phyloP scores from a whole-genome alignment of 2,888 invertebrate genomes.

The Allophyes oxyacanthae region DNA sequence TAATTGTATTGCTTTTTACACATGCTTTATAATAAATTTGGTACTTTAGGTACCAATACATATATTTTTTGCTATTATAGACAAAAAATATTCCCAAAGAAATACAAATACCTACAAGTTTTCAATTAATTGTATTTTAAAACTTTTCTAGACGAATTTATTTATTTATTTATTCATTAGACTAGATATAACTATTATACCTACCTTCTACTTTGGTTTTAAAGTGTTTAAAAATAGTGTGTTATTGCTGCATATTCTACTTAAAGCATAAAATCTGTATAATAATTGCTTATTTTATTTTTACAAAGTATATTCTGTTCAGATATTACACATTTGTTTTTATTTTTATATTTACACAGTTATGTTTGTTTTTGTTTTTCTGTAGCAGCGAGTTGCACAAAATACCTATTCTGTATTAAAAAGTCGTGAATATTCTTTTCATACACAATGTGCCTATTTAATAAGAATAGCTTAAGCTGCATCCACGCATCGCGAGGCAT shows the following conservation, averaged over 20 bases:
- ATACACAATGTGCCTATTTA: no score
- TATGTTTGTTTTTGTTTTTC: conserved; percentile 3
- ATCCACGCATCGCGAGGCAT: no score
- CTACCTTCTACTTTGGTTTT: conserved; percentile 72
- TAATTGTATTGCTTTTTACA: neutral
- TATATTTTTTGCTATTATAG: no score
- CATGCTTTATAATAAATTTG: no score
- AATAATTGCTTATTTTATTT: conserved; percentile 31
- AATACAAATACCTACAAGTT: neutral
- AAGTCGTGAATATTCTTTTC: no score
- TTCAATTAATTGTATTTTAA: conserved; percentile 3
- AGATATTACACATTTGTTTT: conserved; percentile 1
- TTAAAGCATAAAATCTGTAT: conserved; percentile 35
- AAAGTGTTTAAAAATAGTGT: conserved; percentile 45
- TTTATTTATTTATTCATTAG: conserved; percentile 43
- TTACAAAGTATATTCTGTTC: neutral
- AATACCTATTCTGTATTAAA: neutral
- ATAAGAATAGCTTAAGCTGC: no score
- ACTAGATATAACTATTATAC: conserved; percentile 62
- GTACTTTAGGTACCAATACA: no score
- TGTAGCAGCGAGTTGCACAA: neutral
- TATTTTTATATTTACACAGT: neutral
- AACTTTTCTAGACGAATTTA: conserved; percentile 16
- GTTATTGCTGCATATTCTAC: conserved; percentile 33
- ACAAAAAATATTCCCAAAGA: conserved; percentile 1